A percentile compares a stretch with the other conserved stretches of the same genome.
These are phyloP conservation scores for Cydia amplana DNA, from an alignment of 1,140 invertebrate species.

Conservation along the genomic window DNA sequence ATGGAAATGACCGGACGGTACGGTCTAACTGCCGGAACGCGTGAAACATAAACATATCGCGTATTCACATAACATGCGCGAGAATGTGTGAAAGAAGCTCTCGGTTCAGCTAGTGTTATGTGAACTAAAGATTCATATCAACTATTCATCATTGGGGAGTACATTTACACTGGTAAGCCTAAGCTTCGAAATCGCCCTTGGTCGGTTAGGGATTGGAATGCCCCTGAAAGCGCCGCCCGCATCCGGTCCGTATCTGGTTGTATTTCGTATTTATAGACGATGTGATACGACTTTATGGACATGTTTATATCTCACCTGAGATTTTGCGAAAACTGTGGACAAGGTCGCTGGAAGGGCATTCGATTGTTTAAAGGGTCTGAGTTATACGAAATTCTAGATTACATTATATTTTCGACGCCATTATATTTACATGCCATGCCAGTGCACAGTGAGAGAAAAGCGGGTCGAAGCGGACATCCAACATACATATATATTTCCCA, in stretches of 20 bases:
- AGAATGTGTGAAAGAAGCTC: not conserved
- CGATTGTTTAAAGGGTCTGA: not conserved
- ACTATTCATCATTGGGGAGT: too few relatives aligned
- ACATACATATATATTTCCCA: too few relatives aligned
- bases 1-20: conserved; percentile 25
- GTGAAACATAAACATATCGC: conserved; percentile 4
- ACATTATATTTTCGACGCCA: too few relatives aligned
- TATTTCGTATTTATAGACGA: conserved; percentile 29
- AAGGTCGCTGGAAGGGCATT: not conserved
- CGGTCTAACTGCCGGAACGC: conserved; percentile 27
- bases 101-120: too few relatives aligned
- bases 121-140: too few relatives aligned
- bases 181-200: not conserved
- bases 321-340: not conserved
- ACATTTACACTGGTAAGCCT: not conserved
- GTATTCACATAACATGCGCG: not conserved
- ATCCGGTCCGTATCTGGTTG: conserved; percentile 12
- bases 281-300: conserved; percentile 24
- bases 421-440: too few relatives aligned
- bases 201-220: not conserved
- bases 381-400: not conserved
- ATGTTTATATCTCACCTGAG: conserved; percentile 13
- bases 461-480: too few relatives aligned
- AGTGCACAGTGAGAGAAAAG: too few relatives aligned
- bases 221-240: conserved; percentile 13